Conservation (phyloP, 2,888 invertebrate genomes). For the Laspeyria flexula region DNA sequence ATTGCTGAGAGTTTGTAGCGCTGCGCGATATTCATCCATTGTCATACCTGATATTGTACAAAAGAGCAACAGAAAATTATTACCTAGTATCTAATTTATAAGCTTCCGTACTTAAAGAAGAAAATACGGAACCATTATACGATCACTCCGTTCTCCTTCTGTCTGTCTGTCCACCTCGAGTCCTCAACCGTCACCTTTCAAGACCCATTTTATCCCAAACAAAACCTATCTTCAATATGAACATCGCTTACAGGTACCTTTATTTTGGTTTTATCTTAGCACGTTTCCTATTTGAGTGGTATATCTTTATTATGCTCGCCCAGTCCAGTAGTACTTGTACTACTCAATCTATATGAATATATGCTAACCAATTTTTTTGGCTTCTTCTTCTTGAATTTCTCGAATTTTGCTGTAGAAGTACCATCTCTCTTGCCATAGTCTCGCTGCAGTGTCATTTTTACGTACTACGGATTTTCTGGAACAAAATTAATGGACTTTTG, state of each 20-base stretch:
- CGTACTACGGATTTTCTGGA: slow-evolving; percentile 55
- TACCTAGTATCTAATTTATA: too few relatives aligned
- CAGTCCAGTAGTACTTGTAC: too few relatives aligned
- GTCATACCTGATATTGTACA: slow-evolving; percentile 60
- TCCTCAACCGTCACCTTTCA: too few relatives aligned
- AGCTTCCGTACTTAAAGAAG: too few relatives aligned
- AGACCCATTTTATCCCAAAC: too few relatives aligned
- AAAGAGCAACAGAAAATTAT: not conserved
- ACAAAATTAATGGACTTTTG: too few relatives aligned
- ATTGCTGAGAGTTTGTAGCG: slow-evolving; percentile 67
- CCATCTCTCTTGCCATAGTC: slow-evolving; percentile 73
- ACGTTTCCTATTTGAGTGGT: not conserved
- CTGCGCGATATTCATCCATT: slow-evolving; percentile 69
- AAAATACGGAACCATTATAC: too few relatives aligned
- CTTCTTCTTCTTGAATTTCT: slow-evolving; percentile 76
- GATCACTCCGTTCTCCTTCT: too few relatives aligned
- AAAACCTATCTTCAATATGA: too few relatives aligned
- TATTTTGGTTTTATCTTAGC: not conserved
- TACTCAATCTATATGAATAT: not conserved
- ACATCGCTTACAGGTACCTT: too few relatives aligned
- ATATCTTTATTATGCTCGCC: too few relatives aligned
- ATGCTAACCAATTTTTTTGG: slow-evolving; percentile 64
- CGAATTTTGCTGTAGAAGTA: slow-evolving; percentile 66
- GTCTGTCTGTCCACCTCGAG: too few relatives aligned
- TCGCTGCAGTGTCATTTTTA: slow-evolving; percentile 70